Base-by-base conservation (phyloP, 2,888 invertebrate species). In the Netelia melanura region DNA sequence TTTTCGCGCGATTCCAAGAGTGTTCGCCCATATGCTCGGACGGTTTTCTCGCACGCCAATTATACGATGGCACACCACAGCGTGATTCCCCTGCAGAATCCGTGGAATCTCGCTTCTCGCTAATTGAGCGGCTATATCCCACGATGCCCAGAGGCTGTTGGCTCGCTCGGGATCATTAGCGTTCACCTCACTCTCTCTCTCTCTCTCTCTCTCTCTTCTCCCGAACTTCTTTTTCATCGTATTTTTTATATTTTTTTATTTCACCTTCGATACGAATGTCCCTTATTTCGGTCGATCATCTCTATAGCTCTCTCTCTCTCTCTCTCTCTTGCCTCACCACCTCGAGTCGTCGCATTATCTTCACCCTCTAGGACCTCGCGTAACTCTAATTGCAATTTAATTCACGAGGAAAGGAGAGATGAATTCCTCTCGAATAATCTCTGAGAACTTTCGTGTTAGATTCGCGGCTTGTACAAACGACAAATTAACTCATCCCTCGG, bases 41-140 rank as follows among this genome's bases (percentile, higher is more conserved):
- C 75, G 76, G 30, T 81, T 83, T 80, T 64, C 72, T 81, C 72
- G 81, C 81, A 76, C 85, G 80, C 70, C 87, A 85, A 87, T 87
- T 87, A 80, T 72, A 83, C 85, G 81, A 79, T 83, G 81, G 84
- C 76, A 75, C 65, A 64, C 64, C 52, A n/a, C 68, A 56, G 62
- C 44, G 72, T 81, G 84, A 86, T 88, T 88, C 87, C 72, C 9
- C 5, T 68, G 43, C 23, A 81, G 88, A 89, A 89, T 87, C 88
- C 81, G 72, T 74, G 84, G 88, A 86, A 89, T 86, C 86, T 84
- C 74, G 67, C 10, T 72, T 72, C 77, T 87, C 85, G 84, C 87
- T 89, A 89, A 89, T 89, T 87, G 88, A 86, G 87, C 87, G 79
- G 81, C 85, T 72, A 83, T 82, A 44, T 21, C 44, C 64, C 67